Evolutionary conservation across 2,888 invertebrate species (phyloP).

Genomic region (Microchrysa polita): DNA sequence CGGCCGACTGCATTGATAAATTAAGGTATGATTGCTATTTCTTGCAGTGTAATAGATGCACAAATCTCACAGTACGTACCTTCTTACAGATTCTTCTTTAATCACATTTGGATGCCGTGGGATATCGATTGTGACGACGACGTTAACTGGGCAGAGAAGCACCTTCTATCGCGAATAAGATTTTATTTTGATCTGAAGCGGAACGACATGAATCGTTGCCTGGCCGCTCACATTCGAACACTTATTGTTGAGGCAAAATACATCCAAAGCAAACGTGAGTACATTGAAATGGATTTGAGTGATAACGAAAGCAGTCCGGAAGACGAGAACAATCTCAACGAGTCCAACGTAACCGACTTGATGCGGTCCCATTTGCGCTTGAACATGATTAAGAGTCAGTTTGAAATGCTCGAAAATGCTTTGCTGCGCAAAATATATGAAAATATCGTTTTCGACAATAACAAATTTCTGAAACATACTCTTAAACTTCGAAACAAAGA

Average conservation of each 20-base stretch:
- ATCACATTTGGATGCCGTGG: conserved; percentile 72
- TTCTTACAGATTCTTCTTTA: conserved; percentile 68
- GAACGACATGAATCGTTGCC: conserved; percentile 65
- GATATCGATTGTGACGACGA: conserved; percentile 69
- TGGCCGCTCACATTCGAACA: conserved; percentile 66
- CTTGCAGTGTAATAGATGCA: too few relatives aligned
- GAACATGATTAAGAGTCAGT: conserved; percentile 68
- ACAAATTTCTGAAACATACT: conserved; percentile 27
- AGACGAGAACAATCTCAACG: conserved; percentile 55
- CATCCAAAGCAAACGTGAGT: conserved; percentile 65
- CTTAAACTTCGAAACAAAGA: conserved; percentile 17
- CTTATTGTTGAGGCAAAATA: conserved; percentile 68
- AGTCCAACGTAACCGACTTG: conserved; percentile 64
- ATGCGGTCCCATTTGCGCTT: conserved; percentile 69
- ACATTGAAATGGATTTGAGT: conserved; percentile 62
- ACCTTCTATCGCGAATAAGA: conserved; percentile 67
- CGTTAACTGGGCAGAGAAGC: conserved; percentile 67
- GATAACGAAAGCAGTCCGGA: conserved; percentile 60
- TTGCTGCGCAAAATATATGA: conserved; percentile 66
- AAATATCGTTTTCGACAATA: conserved; percentile 56
- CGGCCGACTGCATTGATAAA: conserved; percentile 69
- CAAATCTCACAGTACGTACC: background rate
- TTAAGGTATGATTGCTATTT: conserved; percentile 57
- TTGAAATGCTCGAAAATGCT: conserved; percentile 71
- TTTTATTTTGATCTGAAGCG: conserved; percentile 70